Conservation (phyloP, 1,140 invertebrate genomes). For the Bombus breviceps region DNA sequence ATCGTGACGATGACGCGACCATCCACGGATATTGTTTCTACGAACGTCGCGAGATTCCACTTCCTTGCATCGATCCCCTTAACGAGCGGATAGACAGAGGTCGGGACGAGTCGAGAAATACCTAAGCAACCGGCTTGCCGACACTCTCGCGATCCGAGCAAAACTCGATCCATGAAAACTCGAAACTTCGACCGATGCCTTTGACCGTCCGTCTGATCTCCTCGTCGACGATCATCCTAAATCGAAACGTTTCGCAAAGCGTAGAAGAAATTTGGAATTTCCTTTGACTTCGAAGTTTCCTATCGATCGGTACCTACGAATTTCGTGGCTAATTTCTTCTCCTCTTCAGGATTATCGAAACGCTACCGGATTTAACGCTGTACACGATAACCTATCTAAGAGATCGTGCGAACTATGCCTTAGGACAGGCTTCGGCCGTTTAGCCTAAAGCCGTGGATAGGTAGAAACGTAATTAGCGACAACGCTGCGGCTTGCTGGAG, state of each 20-base stretch:
- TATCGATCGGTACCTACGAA: background rate
- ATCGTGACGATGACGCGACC: slow-evolving; percentile 61
- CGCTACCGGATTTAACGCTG: background rate
- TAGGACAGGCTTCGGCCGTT: background rate
- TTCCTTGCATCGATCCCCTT: background rate
- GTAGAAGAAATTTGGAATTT: background rate
- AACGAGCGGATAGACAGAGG: background rate
- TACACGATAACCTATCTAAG: background rate
- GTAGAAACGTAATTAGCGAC: slow-evolving; percentile 1
- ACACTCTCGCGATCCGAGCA: too few species aligned
- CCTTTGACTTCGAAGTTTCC: background rate
- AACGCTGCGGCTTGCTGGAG: background rate
- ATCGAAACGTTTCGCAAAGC: background rate
- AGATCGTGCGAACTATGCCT: slow-evolving; percentile 1
- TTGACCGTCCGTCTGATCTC: too few species aligned
- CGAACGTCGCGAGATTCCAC: slow-evolving; percentile 18
- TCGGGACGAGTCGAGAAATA: too few species aligned
- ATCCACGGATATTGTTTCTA: slow-evolving; percentile 41
- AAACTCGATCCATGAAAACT: too few species aligned
- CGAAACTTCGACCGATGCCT: too few species aligned
- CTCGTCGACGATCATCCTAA: background rate
- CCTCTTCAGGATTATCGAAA: background rate
- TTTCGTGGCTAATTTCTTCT: background rate
- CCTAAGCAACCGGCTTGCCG: too few species aligned
- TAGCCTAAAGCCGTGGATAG: background rate